Conservation (phyloP, 2,888 invertebrate species). For the Agrotis exclamationis region DNA sequence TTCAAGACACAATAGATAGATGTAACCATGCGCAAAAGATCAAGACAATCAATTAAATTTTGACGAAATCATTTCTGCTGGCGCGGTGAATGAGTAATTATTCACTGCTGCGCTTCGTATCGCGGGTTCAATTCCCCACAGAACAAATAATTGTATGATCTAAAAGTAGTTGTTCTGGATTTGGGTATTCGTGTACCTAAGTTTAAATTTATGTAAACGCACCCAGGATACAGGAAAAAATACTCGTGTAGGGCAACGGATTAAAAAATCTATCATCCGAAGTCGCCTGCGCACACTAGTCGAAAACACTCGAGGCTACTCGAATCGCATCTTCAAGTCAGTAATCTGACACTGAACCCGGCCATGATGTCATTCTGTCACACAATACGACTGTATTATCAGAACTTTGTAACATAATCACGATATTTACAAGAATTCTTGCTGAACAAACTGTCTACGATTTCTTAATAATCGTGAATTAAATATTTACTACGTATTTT, state of each 20-base stretch:
- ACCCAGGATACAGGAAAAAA: no score
- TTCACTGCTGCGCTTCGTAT: no score
- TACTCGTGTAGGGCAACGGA: no score
- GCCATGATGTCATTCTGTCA: conserved; percentile 47
- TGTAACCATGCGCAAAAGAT: no score
- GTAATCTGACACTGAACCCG: conserved; percentile 36
- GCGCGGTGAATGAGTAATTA: no score
- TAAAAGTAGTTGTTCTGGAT: background rate
- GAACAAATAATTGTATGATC: no score
- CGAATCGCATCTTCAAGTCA: conserved; percentile 20
- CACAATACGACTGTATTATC: conserved; percentile 23
- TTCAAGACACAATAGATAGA: no score
- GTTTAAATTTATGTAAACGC: no score
- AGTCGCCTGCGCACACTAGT: background rate
- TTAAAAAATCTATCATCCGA: background rate
- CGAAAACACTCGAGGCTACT: background rate
- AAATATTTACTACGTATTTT: background rate
- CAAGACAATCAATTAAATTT: no score
- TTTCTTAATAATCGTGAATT: conserved; percentile 17
- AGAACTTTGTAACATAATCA: conserved; percentile 45
- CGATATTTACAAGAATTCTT: conserved; percentile 39
- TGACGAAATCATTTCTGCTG: no score
- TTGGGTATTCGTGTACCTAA: no score
- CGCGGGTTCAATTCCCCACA: no score
- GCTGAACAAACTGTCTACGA: conserved; percentile 8